Evolutionary conservation across 2,797 vertebrate genomes (phyloP).

Genomic region (Megaceryle alcyon): DNA sequence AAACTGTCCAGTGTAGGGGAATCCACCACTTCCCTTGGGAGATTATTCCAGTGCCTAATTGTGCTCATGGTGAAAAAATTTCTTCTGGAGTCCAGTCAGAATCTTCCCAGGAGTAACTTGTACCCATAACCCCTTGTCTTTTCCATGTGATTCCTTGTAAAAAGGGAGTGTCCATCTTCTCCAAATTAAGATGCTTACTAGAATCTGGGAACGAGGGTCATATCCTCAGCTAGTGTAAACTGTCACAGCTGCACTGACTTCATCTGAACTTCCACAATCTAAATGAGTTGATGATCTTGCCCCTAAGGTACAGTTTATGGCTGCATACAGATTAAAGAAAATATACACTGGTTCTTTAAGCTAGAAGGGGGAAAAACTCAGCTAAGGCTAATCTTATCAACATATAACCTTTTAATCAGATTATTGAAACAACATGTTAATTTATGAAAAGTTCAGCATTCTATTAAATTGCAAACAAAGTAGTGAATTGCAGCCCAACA

Average conservation of each 20-base stretch:
- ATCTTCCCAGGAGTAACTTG: no score
- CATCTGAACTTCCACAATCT: neutral
- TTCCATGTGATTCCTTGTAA: no score
- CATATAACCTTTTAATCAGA: slow-evolving; percentile 83
- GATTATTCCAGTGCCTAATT: no score
- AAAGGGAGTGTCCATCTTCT: no score
- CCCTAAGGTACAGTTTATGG: neutral
- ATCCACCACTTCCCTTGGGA: no score
- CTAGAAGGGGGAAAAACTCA: slow-evolving; percentile 3
- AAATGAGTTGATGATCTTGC: neutral
- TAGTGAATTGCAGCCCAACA: slow-evolving; percentile 82
- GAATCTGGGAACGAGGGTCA: neutral
- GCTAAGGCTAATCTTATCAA: slow-evolving; percentile 76
- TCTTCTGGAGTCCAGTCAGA: no score
- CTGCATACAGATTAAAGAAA: slow-evolving; percentile 35
- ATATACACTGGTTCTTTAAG: slow-evolving; percentile 69
- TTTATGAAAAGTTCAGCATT: slow-evolving; percentile 81
- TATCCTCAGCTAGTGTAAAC: neutral
- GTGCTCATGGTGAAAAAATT: no score
- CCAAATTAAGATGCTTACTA: neutral
- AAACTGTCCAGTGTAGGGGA: no score
- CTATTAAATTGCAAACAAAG: slow-evolving; percentile 80
- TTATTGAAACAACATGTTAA: slow-evolving; percentile 84
- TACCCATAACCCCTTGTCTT: no score
- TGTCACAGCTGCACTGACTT: neutral